phyloP scores from a whole-genome alignment of 2,888 invertebrate genomes.

The Phrixothrix hirtus region DNA sequence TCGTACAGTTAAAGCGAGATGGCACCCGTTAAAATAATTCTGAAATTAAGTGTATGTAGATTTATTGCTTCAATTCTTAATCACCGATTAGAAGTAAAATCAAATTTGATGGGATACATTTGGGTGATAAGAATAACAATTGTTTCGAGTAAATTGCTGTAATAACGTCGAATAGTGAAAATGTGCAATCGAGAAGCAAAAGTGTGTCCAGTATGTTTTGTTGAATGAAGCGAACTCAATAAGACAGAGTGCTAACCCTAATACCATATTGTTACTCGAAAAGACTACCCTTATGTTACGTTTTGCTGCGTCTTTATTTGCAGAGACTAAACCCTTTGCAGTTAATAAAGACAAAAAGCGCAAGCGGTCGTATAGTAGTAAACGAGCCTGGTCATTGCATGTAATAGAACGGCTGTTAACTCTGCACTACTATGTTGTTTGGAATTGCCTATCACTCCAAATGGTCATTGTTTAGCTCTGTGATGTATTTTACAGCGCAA shows the following conservation, averaged over 20 bases:
- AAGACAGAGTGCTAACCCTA: constrained; percentile 52
- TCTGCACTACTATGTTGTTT: constrained; percentile 37
- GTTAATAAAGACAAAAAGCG: constrained; percentile 33
- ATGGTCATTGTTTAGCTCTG: constrained; percentile 36
- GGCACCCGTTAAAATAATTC: too few relatives aligned
- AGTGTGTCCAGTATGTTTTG: constrained; percentile 46
- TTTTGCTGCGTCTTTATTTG: constrained; percentile 32
- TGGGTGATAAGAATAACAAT: constrained; percentile 12
- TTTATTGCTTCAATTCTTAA: not conserved
- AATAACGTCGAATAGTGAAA: constrained; percentile 15
- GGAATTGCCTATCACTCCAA: constrained; percentile 39
- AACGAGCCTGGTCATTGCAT: constrained; percentile 35
- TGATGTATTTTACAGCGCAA: constrained; percentile 33
- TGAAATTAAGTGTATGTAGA: too few relatives aligned
- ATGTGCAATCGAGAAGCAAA: constrained; percentile 34
- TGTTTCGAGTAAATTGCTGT: constrained; percentile 15
- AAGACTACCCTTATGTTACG: constrained; percentile 29
- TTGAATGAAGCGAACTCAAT: constrained; percentile 51
- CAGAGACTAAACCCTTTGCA: constrained; percentile 31
- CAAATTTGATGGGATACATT: constrained; percentile 5
- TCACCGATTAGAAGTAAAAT: constrained; percentile 12
- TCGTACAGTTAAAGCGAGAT: too few relatives aligned
- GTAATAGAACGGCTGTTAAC: constrained; percentile 39
- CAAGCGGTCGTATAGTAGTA: constrained; percentile 27
- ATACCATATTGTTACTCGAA: constrained; percentile 38